phyloP scores from a whole-genome alignment of 2,113 vertebrate genomes.

The Microtus ochrogaster region DNA sequence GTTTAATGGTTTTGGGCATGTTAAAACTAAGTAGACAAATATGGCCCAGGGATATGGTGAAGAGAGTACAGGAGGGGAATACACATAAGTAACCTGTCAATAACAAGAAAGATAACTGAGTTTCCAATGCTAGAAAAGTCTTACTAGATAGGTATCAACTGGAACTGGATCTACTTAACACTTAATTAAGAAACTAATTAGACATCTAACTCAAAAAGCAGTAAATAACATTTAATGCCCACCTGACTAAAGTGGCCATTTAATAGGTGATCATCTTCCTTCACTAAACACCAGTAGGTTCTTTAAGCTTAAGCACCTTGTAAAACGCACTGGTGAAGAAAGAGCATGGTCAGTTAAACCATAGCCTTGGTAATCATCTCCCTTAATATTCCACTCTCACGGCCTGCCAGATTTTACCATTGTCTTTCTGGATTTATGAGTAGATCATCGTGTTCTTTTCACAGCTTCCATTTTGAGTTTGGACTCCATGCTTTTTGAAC shows the following conservation, averaged over 20 bases:
- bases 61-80: neutral
- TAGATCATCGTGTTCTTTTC: neutral
- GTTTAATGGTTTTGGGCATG: neutral
- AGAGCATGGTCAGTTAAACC: neutral
- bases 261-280: slow-evolving; percentile 57
- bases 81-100: neutral
- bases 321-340: neutral
- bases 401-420: slow-evolving; percentile 51
- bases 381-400: neutral
- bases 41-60: neutral
- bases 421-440: slow-evolving; percentile 53
- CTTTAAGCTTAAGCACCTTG: slow-evolving; percentile 47
- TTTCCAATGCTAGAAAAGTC: neutral
- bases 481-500: slow-evolving; percentile 36
- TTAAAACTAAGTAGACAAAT: neutral
- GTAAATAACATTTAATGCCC: slow-evolving; percentile 37
- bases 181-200: slow-evolving; percentile 59
- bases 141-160: neutral
- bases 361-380: neutral
- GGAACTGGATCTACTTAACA: slow-evolving; percentile 25
- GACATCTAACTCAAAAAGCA: slow-evolving; percentile 56
- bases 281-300: slow-evolving; percentile 10
- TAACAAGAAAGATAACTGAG: neutral
- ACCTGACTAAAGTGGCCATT: slow-evolving; percentile 33
- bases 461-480: slow-evolving; percentile 67